Base-by-base conservation (phyloP, 2,113 vertebrate species). In the Menidia beryllina region DNA sequence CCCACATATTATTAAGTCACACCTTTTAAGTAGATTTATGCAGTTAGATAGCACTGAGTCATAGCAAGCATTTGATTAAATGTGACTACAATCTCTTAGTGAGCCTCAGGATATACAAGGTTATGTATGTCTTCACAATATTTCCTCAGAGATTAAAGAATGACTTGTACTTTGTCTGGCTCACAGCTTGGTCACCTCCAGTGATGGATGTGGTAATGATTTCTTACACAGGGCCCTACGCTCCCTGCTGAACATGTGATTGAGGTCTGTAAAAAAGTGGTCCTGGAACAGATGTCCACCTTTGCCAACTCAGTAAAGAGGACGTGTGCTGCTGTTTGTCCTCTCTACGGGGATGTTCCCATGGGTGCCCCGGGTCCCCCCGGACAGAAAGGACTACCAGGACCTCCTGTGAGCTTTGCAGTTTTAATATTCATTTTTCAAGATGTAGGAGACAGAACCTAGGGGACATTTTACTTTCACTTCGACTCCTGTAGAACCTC, bases 281-380 rank as follows among this genome's bases (percentile, higher is more conserved):
- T 94, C 21, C 89, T 92, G 79, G 91, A 94, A 73, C 91, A 94
- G 91, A 94, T 91, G 86, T 96, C 91, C 77, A 69, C 75, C 41
- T 95, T 92, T 74, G 93, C 92, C 75, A 94, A 93, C 81, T 88
- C 88, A 26, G 90, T 91, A 64, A 94, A 86, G 72, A 92, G 91
- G 77, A 93, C 94, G 4, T 90, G 89, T 63, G 91, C 88, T 49
- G 93, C 84, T 1, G 93, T 90, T 38, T 95, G 93, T 68, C 90
- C 90, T 0, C 79, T 94, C 15, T 93, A 93, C n/a, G 94, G 94
- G 26, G 93, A 95, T 0, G 50, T 93, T 58, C 88, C 75, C 1
- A 90, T 91, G 90, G 91, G 93, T 50, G 89, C 87, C 51, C 89
- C 90, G 41, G 92, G 91, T 71, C 78, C 78, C 21, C 11, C 50